Conservation (phyloP, 2,113 vertebrate species). For the cattle (Bos taurus) region DNA sequence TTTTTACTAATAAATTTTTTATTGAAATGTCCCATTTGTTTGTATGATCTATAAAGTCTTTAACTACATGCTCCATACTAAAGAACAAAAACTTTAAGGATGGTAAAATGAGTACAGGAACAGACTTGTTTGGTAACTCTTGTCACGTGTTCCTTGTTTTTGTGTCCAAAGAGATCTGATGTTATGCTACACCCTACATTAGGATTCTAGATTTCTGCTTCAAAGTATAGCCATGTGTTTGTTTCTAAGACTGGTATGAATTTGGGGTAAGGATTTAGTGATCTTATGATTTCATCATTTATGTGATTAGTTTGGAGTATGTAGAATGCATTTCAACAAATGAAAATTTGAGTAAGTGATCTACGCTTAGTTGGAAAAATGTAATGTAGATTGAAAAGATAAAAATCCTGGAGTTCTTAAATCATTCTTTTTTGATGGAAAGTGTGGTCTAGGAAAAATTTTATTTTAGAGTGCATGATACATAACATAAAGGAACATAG, state of each 20-base stretch:
- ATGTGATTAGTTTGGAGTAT: neutral
- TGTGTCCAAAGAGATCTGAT: neutral
- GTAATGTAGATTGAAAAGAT: neutral
- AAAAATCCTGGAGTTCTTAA: neutral
- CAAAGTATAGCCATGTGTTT: neutral
- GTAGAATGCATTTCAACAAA: neutral
- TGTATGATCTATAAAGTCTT: neutral
- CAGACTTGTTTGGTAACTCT: neutral
- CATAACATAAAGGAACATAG: neutral
- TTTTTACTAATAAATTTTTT: constrained; percentile 14
- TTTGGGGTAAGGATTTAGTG: neutral
- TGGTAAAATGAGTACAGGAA: neutral
- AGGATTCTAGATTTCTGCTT: neutral
- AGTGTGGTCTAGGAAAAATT: neutral
- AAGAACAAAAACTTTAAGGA: neutral
- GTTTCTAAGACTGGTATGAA: neutral
- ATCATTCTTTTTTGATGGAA: neutral
- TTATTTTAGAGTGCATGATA: neutral
- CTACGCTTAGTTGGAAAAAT: neutral
- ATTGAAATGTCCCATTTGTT: neutral
- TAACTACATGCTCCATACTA: neutral
- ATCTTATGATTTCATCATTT: neutral
- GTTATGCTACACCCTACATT: neutral
- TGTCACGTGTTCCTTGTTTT: neutral
- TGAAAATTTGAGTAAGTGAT: neutral